Percentiles rank a stretch among this genome's conserved stretches.
Conservation (phyloP, 2,113 vertebrate genomes). For the Aix galericulata region DNA sequence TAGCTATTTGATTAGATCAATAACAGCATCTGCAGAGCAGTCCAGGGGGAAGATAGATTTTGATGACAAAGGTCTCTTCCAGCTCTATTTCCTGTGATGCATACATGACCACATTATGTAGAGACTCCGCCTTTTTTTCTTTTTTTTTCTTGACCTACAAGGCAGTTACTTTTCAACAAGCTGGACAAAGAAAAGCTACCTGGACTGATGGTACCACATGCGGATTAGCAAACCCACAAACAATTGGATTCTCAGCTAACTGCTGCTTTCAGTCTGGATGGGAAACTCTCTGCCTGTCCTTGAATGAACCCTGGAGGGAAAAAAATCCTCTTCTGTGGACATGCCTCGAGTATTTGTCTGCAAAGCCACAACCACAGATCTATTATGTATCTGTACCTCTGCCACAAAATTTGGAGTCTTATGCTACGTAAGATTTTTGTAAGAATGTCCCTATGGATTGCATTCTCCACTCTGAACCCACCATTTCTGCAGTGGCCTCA, state of each 20-base stretch:
- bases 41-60: background rate
- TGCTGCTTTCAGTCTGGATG: background rate
- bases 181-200: background rate
- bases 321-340: background rate
- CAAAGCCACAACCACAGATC: background rate
- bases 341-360: background rate
- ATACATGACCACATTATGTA: background rate
- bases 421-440: background rate
- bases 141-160: background rate
- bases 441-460: background rate
- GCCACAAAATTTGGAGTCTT: background rate
- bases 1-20: background rate
- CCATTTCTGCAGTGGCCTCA: background rate
- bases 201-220: background rate
- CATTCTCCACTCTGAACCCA: background rate
- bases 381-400: background rate
- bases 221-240: background rate
- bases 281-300: background rate
- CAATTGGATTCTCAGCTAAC: background rate
- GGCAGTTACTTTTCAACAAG: background rate
- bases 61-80: background rate
- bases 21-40: background rate
- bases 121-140: background rate
- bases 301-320: background rate
- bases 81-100: background rate